Percentiles rank a stretch among this genome's conserved stretches.
phyloP scores from a whole-genome alignment of 1,140 invertebrate species.

The Neodiprion virginianus region DNA sequence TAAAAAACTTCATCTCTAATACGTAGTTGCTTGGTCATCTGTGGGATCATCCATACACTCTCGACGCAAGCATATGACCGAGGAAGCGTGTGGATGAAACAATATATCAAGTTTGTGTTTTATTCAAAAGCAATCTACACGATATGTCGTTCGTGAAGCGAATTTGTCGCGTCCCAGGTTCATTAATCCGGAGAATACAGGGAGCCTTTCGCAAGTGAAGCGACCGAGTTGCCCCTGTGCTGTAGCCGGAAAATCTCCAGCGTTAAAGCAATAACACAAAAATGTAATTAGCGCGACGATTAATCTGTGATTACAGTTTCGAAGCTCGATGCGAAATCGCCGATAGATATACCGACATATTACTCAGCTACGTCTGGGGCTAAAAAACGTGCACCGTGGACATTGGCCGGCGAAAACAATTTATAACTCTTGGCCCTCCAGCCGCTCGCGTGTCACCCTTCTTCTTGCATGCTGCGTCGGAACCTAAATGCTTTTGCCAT shows the following conservation, averaged over 20 bases:
- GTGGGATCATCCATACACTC: too few relatives aligned
- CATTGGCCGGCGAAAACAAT: background rate
- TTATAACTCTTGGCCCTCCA: background rate
- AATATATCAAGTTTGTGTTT: background rate
- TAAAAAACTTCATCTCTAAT: too few relatives aligned
- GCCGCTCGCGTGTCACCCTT: background rate
- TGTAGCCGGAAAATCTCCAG: constrained; percentile 1
- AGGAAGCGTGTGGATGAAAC: too few relatives aligned
- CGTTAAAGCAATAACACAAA: background rate
- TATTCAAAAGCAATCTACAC: background rate
- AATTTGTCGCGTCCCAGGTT: background rate
- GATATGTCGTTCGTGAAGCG: background rate
- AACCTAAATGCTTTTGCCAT: background rate
- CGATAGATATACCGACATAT: background rate
- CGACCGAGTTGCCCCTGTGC: background rate
- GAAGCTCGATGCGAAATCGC: background rate
- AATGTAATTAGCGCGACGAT: background rate
- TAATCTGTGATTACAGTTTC: background rate
- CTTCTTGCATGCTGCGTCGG: background rate
- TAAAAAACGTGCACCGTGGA: background rate
- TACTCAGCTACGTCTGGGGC: background rate
- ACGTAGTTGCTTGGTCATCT: too few relatives aligned
- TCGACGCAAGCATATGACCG: too few relatives aligned
- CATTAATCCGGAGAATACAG: background rate
- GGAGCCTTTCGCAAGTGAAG: background rate